Evolutionary conservation across 2,113 vertebrate genomes (phyloP), one percentile per base, ranked within the genome.

Genomic region (Heterotilapia buettikoferi): DNA sequence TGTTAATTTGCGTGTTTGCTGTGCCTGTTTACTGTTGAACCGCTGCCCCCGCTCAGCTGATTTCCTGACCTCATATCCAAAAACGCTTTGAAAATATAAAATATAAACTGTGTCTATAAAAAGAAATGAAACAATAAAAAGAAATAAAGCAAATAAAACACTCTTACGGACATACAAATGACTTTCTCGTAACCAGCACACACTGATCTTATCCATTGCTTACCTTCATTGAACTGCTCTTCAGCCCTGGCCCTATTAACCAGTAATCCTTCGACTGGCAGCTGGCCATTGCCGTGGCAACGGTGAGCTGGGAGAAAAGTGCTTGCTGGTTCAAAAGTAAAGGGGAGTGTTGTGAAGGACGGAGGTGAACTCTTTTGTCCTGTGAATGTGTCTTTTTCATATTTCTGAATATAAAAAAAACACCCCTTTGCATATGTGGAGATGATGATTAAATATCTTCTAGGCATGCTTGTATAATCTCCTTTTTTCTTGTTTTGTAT

Each of bases 241-340:
- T 92, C 96, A 96, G 95, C 82, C 88, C 91, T 94, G 94, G 94
- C 94, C 94, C 93, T 93, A 95, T 96, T 96, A 96, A 96, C 95
- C 95, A 90, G 96, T 96, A 96, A 95, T 95, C 92, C 93, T 61
- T 90, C 93, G 94, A 92, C 94, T 96, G 90, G 95, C 95, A 97
- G 96, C 96, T 96, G 96, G 95, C 95, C 95, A 97, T 97, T 94
- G 92, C 97, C 96, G 93, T 96, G 96, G 96, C 95, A 97, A 97
- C 96, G 50, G 92, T 85, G 92, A 95, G 94, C 92, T 95, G 89
- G 91, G 88, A 95, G 90, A 92, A 92, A 96, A 92, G 93, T 91
- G 93, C 90, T 89, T 80, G 90, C 88, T 94, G 92, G 94, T 96
- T 96, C 92, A 94, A 95, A 96, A 96, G 96, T 96, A 95, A 96